A percentile compares a stretch with the other conserved stretches of the same genome.
Conservation (phyloP, 1,140 invertebrate genomes). For the Drosophila melanica region DNA sequence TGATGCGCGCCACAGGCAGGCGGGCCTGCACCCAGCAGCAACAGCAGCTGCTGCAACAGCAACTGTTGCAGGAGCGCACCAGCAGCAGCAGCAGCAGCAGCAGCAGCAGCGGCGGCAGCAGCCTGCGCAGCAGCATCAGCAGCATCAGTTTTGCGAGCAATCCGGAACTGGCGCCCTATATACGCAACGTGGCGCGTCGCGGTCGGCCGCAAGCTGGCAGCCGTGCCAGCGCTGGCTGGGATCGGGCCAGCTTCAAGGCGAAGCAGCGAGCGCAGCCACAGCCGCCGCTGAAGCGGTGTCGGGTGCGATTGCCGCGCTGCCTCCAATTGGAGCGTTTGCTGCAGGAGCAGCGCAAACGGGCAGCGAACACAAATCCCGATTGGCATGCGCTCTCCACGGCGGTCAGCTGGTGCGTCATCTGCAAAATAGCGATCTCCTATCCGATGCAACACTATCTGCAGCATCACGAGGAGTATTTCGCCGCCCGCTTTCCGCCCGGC, state of each 20-base stretch:
- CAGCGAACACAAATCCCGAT: conserved; percentile 33
- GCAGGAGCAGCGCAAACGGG: background rate
- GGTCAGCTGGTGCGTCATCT: conserved; percentile 84
- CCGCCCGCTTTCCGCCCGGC: conserved; percentile 84
- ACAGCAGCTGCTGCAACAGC: background rate
- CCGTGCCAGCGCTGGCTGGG: background rate
- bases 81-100: conserved; percentile 18
- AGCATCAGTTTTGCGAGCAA: background rate
- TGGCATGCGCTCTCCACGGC: conserved; percentile 51
- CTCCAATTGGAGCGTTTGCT: background rate
- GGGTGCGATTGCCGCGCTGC: conserved; percentile 1
- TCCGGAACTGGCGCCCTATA: conserved; percentile 10
- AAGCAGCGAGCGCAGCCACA: background rate
- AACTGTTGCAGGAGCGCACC: background rate
- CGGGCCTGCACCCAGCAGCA: conserved; percentile 78
- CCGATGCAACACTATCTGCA: conserved; percentile 86
- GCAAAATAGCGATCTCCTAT: conserved; percentile 41
- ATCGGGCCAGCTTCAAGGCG: conserved; percentile 4
- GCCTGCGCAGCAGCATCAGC: conserved; percentile 5
- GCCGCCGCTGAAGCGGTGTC: background rate
- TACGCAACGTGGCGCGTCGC: conserved; percentile 57
- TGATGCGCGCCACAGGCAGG: conserved; percentile 85
- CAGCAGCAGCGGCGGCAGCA: background rate
- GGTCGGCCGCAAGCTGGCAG: conserved; percentile 13
- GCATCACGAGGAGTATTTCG: conserved; percentile 86